phyloP scores from a whole-genome alignment of 2,888 invertebrate genomes.

The Synanthedon tipuliformis region DNA sequence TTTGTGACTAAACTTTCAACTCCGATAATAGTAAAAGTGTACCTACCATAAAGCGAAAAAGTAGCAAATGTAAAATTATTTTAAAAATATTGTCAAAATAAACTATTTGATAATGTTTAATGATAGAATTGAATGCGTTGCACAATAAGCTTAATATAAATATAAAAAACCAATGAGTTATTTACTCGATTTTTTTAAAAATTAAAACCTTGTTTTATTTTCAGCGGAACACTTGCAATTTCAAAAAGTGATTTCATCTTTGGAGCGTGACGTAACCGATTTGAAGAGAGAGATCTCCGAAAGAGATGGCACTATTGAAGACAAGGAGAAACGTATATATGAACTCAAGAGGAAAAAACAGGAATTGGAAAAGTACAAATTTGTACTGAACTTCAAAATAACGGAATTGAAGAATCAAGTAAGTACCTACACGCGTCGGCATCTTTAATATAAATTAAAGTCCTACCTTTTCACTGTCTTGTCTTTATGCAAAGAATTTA shows the following conservation, averaged over 20 bases:
- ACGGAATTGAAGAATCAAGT: slow-evolving; percentile 84
- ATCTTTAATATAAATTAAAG: neutral
- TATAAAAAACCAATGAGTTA: no score
- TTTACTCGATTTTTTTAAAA: no score
- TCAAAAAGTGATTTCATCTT: slow-evolving; percentile 75
- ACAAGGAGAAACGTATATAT: slow-evolving; percentile 86
- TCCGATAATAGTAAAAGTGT: no score
- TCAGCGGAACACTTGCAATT: slow-evolving; percentile 77
- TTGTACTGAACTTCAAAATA: slow-evolving; percentile 90
- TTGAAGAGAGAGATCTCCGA: slow-evolving; percentile 87
- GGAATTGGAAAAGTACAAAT: slow-evolving; percentile 92
- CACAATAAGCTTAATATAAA: no score
- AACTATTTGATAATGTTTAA: no score
- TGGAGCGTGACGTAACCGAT: slow-evolving; percentile 83
- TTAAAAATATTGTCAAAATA: no score
- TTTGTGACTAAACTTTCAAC: no score
- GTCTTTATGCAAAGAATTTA: no score
- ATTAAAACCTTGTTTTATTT: slow-evolving; percentile 6
- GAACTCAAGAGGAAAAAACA: slow-evolving; percentile 87
- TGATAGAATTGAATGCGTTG: no score
- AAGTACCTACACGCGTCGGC: slow-evolving; percentile 9
- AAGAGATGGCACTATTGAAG: slow-evolving; percentile 84
- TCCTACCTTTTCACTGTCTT: no score
- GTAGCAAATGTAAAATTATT: no score
- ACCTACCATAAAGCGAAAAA: no score